A percentile compares a stretch with the other conserved stretches of the same genome.
These are phyloP conservation scores for Lepidocyrtinus sp. DNA, from an alignment of 2,888 invertebrate species.

Conservation along the genomic window DNA sequence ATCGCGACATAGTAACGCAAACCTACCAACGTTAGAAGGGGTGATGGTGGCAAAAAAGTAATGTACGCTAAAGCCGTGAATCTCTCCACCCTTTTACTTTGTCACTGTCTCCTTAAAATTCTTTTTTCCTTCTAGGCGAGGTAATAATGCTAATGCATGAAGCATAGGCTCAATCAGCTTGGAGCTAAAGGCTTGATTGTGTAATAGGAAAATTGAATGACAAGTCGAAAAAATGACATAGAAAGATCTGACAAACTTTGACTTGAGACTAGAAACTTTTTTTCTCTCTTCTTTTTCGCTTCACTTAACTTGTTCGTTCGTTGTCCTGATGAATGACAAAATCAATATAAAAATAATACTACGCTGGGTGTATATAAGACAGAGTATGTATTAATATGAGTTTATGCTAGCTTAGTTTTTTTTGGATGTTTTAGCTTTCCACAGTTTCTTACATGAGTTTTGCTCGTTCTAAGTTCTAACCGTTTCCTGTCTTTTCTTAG, in stretches of 20 bases:
- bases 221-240: constrained; percentile 12
- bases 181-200: not conserved
- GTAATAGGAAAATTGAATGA: constrained; percentile 10
- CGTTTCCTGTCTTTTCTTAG: constrained; percentile 24
- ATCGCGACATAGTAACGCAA: too few species aligned
- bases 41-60: constrained; percentile 2
- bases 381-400: not conserved
- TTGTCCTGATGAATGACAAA: constrained; percentile 59
- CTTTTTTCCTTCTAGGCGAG: constrained; percentile 21
- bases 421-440: constrained; percentile 12
- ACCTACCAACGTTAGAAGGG: not conserved
- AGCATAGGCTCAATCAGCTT: constrained; percentile 45
- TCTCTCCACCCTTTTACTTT: constrained; percentile 19
- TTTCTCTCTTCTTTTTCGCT: constrained; percentile 20
- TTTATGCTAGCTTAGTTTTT: constrained; percentile 19
- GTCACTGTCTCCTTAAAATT: constrained; percentile 11
- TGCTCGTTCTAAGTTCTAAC: constrained; percentile 24
- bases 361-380: not conserved
- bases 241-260: constrained; percentile 20
- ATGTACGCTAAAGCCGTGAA: not conserved
- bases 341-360: constrained; percentile 55
- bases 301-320: constrained; percentile 19
- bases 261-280: constrained; percentile 27
- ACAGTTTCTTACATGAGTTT: constrained; percentile 49
- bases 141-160: constrained; percentile 51